A percentile compares a stretch with the other conserved stretches of the same genome.
Conservation (phyloP, 2,888 invertebrate species). For the Callyntrura guangdongensis region DNA sequence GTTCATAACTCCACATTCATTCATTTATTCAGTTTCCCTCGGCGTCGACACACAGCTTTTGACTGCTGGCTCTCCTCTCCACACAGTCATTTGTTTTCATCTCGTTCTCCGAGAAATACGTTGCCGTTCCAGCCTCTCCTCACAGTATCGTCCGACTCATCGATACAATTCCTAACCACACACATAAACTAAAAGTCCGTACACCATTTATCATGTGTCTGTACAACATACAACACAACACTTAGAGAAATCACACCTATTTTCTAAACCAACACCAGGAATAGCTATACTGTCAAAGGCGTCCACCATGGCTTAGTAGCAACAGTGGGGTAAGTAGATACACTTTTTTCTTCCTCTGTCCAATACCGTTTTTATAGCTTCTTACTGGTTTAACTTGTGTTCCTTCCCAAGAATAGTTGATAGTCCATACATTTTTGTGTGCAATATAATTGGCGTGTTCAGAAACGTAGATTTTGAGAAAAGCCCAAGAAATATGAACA, state of each 20-base stretch:
- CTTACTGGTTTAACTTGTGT: background rate
- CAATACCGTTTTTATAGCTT: background rate
- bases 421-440: background rate
- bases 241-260: slow-evolving; percentile 13
- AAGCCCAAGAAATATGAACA: background rate
- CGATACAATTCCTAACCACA: background rate
- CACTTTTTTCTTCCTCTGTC: background rate
- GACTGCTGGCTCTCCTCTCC: slow-evolving; percentile 44
- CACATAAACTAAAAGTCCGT: background rate
- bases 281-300: background rate
- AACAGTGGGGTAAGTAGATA: slow-evolving; percentile 72
- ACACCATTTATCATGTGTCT: slow-evolving; percentile 49
- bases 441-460: background rate
- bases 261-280: slow-evolving; percentile 30
- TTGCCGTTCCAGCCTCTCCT: background rate
- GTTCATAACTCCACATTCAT: slow-evolving; percentile 58
- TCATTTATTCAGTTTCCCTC: slow-evolving; percentile 63
- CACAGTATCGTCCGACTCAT: background rate
- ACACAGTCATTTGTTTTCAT: slow-evolving; percentile 41
- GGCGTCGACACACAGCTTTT: slow-evolving; percentile 50
- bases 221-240: slow-evolving; percentile 3
- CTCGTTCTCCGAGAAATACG: slow-evolving; percentile 26
- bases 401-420: background rate
- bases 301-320: slow-evolving; percentile 64
- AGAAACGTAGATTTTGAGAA: background rate